These are phyloP conservation scores for Thalassarche chlororhynchos DNA, from an alignment of 2,113 vertebrate species.

Conservation along the genomic window DNA sequence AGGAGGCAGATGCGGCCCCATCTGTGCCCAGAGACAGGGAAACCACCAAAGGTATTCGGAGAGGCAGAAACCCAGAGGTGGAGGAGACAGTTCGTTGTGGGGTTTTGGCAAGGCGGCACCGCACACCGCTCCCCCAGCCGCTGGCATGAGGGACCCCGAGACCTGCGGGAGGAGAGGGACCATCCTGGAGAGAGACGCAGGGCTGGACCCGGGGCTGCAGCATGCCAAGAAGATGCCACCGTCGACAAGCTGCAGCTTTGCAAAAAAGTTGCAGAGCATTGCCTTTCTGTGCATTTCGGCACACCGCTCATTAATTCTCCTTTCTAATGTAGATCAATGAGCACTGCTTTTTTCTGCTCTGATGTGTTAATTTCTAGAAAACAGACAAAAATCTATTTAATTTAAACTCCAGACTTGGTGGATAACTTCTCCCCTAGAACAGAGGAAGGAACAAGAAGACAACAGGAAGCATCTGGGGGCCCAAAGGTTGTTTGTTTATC, in stretches of 20 bases:
- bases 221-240: neutral
- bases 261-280: neutral
- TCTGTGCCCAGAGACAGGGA: neutral
- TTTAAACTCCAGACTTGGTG: neutral
- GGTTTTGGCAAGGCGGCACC: fast-evolving
- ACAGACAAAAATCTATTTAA: neutral
- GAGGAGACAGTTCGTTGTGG: neutral
- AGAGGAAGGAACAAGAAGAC: neutral
- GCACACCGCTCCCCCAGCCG: fast-evolving
- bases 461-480: slow-evolving; percentile 21
- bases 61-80: neutral
- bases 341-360: neutral
- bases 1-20: neutral
- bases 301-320: neutral
- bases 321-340: neutral
- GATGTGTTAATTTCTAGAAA: slow-evolving; percentile 30
- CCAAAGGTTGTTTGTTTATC: slow-evolving; percentile 66
- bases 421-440: neutral
- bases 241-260: neutral
- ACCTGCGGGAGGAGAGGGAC: neutral
- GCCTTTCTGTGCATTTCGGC: neutral
- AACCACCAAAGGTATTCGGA: neutral
- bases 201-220: too few relatives aligned
- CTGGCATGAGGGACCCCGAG: neutral
- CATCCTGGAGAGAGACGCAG: neutral